Base-by-base conservation (phyloP, 2,797 vertebrate genomes). In the Babyrousa celebensis region DNA sequence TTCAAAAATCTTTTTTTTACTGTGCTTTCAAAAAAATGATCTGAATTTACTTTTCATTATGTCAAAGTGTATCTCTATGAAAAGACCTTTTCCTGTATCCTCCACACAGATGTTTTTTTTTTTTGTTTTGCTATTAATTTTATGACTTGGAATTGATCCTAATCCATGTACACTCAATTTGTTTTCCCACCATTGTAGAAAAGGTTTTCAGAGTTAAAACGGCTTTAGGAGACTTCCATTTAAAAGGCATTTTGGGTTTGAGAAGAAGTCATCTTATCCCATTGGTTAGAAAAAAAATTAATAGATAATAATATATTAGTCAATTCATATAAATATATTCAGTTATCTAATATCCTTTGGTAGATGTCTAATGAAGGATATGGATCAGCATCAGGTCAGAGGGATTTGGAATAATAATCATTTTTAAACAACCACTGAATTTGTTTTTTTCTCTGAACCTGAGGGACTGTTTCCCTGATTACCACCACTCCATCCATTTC, bases 391-490 rank as follows among this genome's bases (percentile, higher is more conserved):
- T 29, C 12, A 43, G 29, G 8, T 85, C 32, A 93, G 18, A 18
- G 21, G 48, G 43, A 18, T 84, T 52, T 67, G 65, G 67, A 12
- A 54, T n/a, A n/a, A 36, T 29, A 58, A 63, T 79, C 79, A 52
- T 52, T 40, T 72, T 1, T 67, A 62, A 85, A 25, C 54, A 52
- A 23, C 36, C 70, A 54, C 40, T 65, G 63, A 72, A n/a, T 85
- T 72, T 85, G 27, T 89, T 85, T 72, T 85, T 21, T 89, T 89
- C 65, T 82, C 29, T 91, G 40, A 54, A 54, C 56, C 23, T 36
- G 43, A 70, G n/a, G 40, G 52, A n/a, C 40, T 20, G 25, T 54
- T 36, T 36, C 32, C 54, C 1, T 29, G n/a, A 65, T 32, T 20
- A 70, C 25, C 40, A 56, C 16, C 27, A 78, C 23, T 74, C 20